Base-by-base conservation (phyloP, 2,797 vertebrate genomes). In the Typhlichthys subterraneus region DNA sequence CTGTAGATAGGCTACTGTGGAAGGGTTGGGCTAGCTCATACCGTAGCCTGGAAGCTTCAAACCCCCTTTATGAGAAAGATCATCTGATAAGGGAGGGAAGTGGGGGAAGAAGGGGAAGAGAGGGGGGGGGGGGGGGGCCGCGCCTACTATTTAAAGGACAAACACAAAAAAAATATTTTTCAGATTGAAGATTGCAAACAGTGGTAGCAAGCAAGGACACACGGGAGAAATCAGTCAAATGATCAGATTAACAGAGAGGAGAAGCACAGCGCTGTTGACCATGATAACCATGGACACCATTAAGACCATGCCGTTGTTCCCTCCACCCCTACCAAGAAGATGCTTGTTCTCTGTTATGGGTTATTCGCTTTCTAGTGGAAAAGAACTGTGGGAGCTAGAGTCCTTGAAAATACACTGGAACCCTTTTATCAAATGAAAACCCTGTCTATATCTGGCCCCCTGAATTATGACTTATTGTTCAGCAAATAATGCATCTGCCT, bases 401-500 rank as follows among this genome's bases (percentile, higher is more conserved):
- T 86, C 83, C 82, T 90, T 83, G 71, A 85, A 77, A 82, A 70
- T 73, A 88, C 85, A 82, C 77, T 54, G 54, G 69, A 79, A 72
- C 75, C 73, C 81, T 73, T 67, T 86, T 69, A 80, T 63, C 61
- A 80, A 83, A 87, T 76, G 68, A 85, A 77, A 80, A 68, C 49
- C 57, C 48, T 64, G 58, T 48, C 67, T 64, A 75, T 77, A 76
- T 64, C 70, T 59, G 70, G 81, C 80, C 73, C 67, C 73, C 69
- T 61, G 81, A 86, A 88, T 87, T 65, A 89, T 80, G 69, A 85
- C 67, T 77, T 85, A 91, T 88, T 91, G 88, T 91, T 89, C 82
- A 71, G 73, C 68, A 80, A 82, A 91, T 85, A 87, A 87, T 77
- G 68, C 67, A 81, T 77, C 77, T 56, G 77, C 80, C 79, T 82